Base-by-base conservation (phyloP, 2,113 vertebrate genomes). In the Ivindomyrus marchei region DNA sequence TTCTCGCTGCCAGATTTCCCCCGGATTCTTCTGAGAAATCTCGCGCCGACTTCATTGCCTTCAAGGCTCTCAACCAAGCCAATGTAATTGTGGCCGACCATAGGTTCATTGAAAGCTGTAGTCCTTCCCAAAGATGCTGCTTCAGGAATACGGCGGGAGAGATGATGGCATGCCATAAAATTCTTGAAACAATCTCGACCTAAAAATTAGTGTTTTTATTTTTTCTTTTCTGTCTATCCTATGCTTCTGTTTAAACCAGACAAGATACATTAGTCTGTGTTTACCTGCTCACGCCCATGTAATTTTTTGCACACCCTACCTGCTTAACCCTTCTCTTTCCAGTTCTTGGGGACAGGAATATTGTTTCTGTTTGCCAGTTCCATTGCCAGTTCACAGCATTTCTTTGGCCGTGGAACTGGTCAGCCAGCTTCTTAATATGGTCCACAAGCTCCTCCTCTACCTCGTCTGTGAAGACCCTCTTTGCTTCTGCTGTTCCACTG, bases 141-240 rank as follows among this genome's bases (percentile, higher is more conserved):
- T 90, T 92, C 90, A 90, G 89, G 85, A 49, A 90, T 90, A 85
- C 88, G 47, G 27, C 49, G 56, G 47, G 90, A 91, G 46, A 91
- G 86, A 90, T 91, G 84, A 53, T 19, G 52, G 3, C 17, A 15
- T 53, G 52, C 52, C 52, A 53, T 53, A 19, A 53, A 1, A 53
- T 53, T 53, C 52, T 53, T 52, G 50, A 52, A 52, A 52, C 15
- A 17, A 89, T 90, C 90, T 85, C 52, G 15, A 85, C 88, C 88
- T 91, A 86, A 91, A 74, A 74, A n/a, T 47, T 53, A 1, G 11
- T 85, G 84, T 80, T 62, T 89, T 91, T 50, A 87, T 50, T 85
- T 1, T 19, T 52, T 19, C 15, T 50, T 90, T n/a, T 58, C 53
- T 58, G 21, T 58, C 89, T 87, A 2, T 58, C 36, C 74, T 39